Percentiles rank a stretch among this genome's conserved stretches.
Evolutionary conservation across 2,797 vertebrate genomes (phyloP).

Genomic region (Sitta carolinensis): DNA sequence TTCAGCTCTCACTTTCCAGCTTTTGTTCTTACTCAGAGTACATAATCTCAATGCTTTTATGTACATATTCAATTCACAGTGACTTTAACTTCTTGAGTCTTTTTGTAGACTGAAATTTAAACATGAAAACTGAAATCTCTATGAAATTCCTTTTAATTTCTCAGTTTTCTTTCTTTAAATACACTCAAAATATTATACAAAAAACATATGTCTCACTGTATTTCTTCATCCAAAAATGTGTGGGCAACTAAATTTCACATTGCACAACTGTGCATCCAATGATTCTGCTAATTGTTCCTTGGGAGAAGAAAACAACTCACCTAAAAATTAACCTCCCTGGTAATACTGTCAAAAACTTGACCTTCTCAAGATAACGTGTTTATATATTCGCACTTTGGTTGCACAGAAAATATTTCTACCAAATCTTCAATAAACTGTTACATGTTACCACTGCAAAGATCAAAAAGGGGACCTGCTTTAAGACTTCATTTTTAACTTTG

Average conservation of each 20-base stretch:
- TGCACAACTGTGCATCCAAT: background rate
- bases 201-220: background rate
- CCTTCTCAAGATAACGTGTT: background rate
- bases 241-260: background rate
- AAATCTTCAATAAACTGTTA: background rate
- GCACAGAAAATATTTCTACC: background rate
- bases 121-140: background rate
- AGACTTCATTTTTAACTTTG: background rate
- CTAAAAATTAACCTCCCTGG: background rate
- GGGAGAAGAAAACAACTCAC: background rate
- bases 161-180: background rate
- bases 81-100: background rate
- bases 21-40: background rate
- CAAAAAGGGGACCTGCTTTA: background rate
- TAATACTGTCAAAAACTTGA: background rate
- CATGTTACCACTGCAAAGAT: background rate
- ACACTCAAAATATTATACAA: background rate
- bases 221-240: background rate
- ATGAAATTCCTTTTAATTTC: background rate
- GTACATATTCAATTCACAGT: background rate
- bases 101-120: background rate
- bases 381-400: background rate
- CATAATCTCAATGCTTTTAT: background rate
- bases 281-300: background rate
- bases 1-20: background rate